Evolutionary conservation across 64 coral and sea anemone genomes (phyloP), one percentile per base, ranked within the genome.

Genomic region (Astreopora myriophthalma): DNA sequence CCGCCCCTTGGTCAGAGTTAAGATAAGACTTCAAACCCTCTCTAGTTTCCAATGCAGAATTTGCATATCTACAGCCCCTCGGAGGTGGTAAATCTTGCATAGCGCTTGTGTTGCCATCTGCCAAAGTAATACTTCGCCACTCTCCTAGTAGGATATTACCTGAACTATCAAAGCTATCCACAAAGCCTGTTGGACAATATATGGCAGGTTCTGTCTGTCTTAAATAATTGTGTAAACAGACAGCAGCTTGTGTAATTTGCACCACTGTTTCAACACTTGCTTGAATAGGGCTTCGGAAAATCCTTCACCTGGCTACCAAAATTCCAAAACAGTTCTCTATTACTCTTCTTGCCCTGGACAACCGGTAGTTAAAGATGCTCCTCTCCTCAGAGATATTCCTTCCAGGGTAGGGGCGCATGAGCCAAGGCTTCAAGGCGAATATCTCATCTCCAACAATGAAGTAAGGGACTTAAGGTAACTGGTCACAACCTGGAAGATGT

Each of bases 91-190:
- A 76, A 37, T 33, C 10, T 40, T 37, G 24, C 1, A 89, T 33
- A 62, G 73, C 87, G 28, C 87, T 61, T 19, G 22, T 35, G 51
- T n/a, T 37, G 31, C 26, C 51, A 34, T 89, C 79, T 31, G 46
- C 22, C 24, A 20, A 73, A 63, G 51, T 28, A 16, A 76, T 24
- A 76, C 72, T 60, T 39, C 84, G 23, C 75, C 85, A 94, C 35
- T 94, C 74, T 71, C 75, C 75, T 30, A 44, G 74, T 75, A 25
- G 48, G 23, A 83, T 94, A 71, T 87, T 60, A 13, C 75, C 85
- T 13, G 49, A 82, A 28, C 10, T 32, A 71, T 84, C 67, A 81
- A 81, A 75, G n/a, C 78, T 84, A 34, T 85, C 62, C 1, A 68
- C 81, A 68, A 85, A 85, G 31, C 81, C 62, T 24, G 20, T 20